Conservation (phyloP, 2,113 vertebrate species). For the Sorex araneus region DNA sequence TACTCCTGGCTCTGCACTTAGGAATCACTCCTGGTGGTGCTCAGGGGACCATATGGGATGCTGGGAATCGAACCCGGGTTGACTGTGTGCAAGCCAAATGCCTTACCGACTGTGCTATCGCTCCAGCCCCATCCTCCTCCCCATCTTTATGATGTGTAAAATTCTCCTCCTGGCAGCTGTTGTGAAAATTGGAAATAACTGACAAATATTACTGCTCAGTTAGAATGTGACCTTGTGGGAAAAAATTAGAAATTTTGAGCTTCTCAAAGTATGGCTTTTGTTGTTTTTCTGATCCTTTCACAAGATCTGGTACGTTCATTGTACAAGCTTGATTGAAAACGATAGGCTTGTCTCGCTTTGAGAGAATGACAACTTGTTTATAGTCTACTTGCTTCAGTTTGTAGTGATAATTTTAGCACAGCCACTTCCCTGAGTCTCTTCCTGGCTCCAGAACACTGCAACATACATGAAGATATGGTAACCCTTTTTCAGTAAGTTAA, state of each 20-base stretch:
- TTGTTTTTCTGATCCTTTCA: slow-evolving; percentile 7
- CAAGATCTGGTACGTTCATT: neutral
- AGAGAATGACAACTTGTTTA: neutral
- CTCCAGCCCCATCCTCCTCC: no score
- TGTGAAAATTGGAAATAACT: neutral
- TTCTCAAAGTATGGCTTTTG: neutral
- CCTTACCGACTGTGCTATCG: no score
- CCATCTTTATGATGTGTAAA: neutral
- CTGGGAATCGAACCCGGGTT: no score
- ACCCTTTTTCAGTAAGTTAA: neutral
- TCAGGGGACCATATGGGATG: no score
- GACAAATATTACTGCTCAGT: neutral
- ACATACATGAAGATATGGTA: neutral
- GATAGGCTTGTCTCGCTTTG: neutral
- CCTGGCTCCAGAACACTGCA: neutral
- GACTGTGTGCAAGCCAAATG: no score
- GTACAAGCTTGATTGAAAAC: slow-evolving; percentile 1
- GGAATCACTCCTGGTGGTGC: no score
- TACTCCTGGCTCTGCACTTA: no score
- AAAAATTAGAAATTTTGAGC: neutral
- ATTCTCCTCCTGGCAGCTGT: neutral
- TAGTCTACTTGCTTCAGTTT: neutral
- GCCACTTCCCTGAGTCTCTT: neutral
- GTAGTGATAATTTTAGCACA: neutral
- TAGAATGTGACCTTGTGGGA: neutral